Base-by-base conservation (phyloP, 1,140 invertebrate genomes). In the Aphaenogaster rudis region DNA sequence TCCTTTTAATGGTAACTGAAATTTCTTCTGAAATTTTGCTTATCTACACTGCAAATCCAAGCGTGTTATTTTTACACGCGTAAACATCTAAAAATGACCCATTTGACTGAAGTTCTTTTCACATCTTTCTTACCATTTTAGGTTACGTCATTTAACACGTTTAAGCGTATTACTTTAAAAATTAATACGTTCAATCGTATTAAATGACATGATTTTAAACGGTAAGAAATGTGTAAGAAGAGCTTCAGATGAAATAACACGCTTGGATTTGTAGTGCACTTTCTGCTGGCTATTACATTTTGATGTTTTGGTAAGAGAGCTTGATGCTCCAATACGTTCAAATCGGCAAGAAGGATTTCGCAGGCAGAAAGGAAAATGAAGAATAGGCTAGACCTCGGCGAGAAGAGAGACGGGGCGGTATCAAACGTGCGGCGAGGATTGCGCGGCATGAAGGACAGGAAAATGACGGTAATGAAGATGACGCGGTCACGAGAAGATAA, bases 381-480 rank as follows among this genome's bases (percentile, higher is more conserved):
- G 69, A 61, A 84, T 42, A 39, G 48, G 9, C 13, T 45, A 17
- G 21, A 4, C 72, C 28, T 52, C 17, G 21, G 21, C 8, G 57
- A 66, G 48, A 39, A 21, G 72, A 15, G 36, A 45, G 21, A 66
- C 21, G 13, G 39, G 39, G 17, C 8, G n/a, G 3, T 54, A 72
- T 64, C 28, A 57, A 81, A 45, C 39, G 64, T 15, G 28, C 0
- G 42, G 15, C 5, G 52, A 61, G 33, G 17, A 84, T 48, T 63
- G 33, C 17, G n/a, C 45, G 50, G 11, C 21, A 48, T 54, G 66
- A 48, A 52, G 57, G 33, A 57, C 11, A 50, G 79, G 84, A 82
- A 88, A 88, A 84, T 88, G 89, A 93, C 90, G 92, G 92, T 94
- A 92, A 92, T 93, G 91, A 93, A 91, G 92, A 93, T 92, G 93